Percentiles rank a stretch among this genome's conserved stretches.
These are phyloP conservation scores for Eretmochelys imbricata DNA, from an alignment of 2,113 vertebrate species.

Conservation along the genomic window DNA sequence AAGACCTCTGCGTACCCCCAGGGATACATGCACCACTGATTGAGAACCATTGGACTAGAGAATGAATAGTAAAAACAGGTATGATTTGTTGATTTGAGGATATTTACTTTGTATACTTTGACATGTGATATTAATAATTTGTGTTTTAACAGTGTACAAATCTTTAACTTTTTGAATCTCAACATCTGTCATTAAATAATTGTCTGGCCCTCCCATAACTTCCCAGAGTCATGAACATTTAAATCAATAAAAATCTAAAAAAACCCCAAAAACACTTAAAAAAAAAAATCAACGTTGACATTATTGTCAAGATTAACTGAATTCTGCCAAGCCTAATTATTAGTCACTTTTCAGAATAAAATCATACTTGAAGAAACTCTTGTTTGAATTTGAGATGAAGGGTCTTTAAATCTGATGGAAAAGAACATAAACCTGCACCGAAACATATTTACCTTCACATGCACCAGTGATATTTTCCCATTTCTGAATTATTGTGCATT, in stretches of 20 bases:
- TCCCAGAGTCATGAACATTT: background rate
- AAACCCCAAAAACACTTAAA: background rate
- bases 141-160: background rate
- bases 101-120: background rate
- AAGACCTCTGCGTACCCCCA: no score
- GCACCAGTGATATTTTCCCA: slow-evolving; percentile 76
- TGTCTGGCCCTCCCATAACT: background rate
- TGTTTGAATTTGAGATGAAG: background rate
- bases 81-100: background rate
- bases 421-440: background rate
- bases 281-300: background rate
- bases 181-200: background rate
- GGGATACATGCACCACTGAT: no score
- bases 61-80: background rate
- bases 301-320: background rate
- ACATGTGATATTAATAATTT: background rate
- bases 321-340: background rate
- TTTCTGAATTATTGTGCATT: slow-evolving; percentile 72
- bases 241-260: background rate
- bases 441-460: slow-evolving; percentile 80
- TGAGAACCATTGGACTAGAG: background rate
- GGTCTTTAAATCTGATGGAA: background rate
- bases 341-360: background rate
- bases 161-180: background rate
- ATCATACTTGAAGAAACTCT: background rate